Evolutionary conservation across 2,113 vertebrate species (phyloP).

Genomic region (Neopipo cinnamomea): DNA sequence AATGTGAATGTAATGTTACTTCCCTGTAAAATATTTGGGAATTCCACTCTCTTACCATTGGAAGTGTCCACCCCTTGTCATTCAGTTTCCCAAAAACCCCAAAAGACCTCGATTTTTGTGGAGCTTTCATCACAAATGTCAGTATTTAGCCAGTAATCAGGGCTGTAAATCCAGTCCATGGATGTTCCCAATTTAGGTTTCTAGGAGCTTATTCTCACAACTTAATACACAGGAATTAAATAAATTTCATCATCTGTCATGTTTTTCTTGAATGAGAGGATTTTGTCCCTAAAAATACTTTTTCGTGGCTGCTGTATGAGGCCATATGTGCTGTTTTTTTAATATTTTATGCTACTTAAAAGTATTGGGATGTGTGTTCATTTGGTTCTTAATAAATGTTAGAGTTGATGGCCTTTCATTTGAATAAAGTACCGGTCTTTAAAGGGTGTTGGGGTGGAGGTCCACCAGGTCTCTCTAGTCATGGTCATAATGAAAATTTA

Average conservation of each 20-base stretch:
- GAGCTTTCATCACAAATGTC: neutral
- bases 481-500: neutral
- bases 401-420: neutral
- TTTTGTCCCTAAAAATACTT: neutral
- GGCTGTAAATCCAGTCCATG: neutral
- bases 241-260: neutral
- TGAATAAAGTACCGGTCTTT: fast-evolving
- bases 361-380: neutral
- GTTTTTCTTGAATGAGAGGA: neutral
- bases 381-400: neutral
- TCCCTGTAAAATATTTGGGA: neutral
- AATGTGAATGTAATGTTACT: neutral
- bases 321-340: neutral
- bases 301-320: neutral
- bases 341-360: neutral
- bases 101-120: neutral
- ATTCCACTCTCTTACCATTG: fast-evolving
- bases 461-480: neutral
- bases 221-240: neutral
- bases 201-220: neutral
- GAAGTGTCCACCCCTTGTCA: fast-evolving
- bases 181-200: neutral
- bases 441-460: neutral
- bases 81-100: neutral
- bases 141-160: neutral